Conservation (phyloP, 2,888 invertebrate species). For the Amphipoea lucens region DNA sequence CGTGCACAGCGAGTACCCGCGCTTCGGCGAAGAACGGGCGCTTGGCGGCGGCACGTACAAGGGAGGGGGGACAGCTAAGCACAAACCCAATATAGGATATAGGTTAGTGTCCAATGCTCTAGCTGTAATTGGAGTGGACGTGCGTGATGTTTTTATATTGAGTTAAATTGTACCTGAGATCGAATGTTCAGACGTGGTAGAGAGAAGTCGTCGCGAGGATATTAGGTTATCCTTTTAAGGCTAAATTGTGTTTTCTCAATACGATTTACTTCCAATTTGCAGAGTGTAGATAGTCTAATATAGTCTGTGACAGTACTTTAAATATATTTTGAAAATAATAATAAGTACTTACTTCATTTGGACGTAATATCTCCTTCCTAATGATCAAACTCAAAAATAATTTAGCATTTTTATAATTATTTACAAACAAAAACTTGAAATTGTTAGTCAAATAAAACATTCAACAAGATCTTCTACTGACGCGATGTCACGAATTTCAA, state of each 20-base stretch:
- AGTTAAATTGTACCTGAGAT: conserved; percentile 58
- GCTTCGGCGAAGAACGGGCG: conserved; percentile 96
- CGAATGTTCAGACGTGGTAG: conserved; percentile 24
- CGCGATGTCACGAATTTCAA: conserved; percentile 3
- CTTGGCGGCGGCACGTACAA: conserved; percentile 94
- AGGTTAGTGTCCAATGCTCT: conserved; percentile 78
- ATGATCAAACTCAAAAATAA: background rate
- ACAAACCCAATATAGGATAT: conserved; percentile 99
- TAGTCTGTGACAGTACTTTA: background rate
- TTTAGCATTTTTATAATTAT: background rate
- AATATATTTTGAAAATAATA: background rate
- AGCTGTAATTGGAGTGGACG: conserved; percentile 69
- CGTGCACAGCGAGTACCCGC: conserved; percentile 97
- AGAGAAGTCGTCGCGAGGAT: background rate
- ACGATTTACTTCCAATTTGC: conserved; percentile 22
- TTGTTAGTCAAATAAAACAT: background rate
- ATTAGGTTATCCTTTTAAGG: conserved; percentile 37
- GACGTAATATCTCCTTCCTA: no score
- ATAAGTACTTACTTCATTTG: background rate
- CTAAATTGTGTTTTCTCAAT: conserved; percentile 35
- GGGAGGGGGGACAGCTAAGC: conserved; percentile 93
- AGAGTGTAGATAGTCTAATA: background rate
- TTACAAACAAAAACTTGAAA: background rate
- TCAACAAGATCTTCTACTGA: background rate
- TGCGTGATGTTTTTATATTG: conserved; percentile 58